Evolutionary conservation across 2,797 vertebrate species (phyloP).

Genomic region (Perdix hodgsoniae): DNA sequence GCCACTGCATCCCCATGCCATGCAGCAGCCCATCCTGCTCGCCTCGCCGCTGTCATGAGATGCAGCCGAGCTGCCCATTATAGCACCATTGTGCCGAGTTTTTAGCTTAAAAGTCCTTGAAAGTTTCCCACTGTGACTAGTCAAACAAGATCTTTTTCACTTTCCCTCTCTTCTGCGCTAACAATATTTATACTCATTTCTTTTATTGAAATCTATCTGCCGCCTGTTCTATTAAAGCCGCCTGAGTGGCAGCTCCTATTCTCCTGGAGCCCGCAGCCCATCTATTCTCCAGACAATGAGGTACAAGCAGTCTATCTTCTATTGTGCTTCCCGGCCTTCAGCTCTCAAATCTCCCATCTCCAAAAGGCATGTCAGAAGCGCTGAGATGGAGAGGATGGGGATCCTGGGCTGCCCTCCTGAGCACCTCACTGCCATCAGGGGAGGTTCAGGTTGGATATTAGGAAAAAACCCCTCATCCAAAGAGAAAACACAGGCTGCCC

Average conservation of each 20-base stretch:
- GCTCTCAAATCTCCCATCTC: slow-evolving; percentile 57
- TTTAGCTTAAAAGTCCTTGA: slow-evolving; percentile 69
- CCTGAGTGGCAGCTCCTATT: slow-evolving; percentile 81
- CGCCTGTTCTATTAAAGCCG: slow-evolving; percentile 73
- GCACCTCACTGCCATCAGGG: not conserved
- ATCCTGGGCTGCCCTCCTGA: not conserved
- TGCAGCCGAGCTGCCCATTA: not conserved
- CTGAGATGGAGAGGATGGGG: not conserved
- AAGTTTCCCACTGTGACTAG: slow-evolving; percentile 72
- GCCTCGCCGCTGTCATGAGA: accelerated
- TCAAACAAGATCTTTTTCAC: slow-evolving; percentile 68
- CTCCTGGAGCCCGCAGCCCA: slow-evolving; percentile 81
- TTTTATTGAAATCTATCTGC: slow-evolving; percentile 79
- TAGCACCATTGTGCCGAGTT: slow-evolving; percentile 15
- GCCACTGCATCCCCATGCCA: accelerated
- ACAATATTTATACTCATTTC: slow-evolving; percentile 82
- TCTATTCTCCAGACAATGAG: slow-evolving; percentile 81
- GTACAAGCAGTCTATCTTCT: slow-evolving; percentile 55
- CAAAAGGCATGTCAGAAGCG: slow-evolving; percentile 32
- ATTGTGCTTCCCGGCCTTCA: slow-evolving; percentile 57
- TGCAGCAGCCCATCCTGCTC: accelerated
- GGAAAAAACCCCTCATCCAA: too few relatives aligned
- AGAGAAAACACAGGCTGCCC: too few relatives aligned
- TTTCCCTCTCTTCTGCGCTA: slow-evolving; percentile 69
- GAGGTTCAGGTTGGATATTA: too few relatives aligned